Conservation (phyloP, 2,113 vertebrate species). For the Todiramphus chloris region DNA sequence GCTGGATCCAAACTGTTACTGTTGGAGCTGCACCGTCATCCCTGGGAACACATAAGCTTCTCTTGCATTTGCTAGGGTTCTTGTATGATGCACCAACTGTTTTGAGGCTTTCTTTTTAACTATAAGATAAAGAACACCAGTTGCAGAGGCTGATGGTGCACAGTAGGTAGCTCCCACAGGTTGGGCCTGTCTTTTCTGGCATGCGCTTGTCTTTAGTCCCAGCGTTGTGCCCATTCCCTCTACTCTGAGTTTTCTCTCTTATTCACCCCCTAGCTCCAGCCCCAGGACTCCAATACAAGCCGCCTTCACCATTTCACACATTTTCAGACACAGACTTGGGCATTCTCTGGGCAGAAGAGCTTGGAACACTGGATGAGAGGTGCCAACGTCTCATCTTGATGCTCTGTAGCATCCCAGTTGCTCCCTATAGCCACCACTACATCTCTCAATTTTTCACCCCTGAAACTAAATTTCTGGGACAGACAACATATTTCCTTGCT, state of each 20-base stretch:
- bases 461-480: neutral
- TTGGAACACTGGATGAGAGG: neutral
- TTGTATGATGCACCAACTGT: no score
- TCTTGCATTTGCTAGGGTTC: neutral
- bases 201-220: neutral
- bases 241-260: neutral
- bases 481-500: neutral
- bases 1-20: neutral
- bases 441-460: neutral
- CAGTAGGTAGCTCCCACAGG: accelerated
- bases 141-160: neutral
- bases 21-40: neutral
- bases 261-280: neutral
- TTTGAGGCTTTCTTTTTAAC: neutral
- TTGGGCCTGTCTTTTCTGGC: neutral
- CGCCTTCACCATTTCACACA: neutral
- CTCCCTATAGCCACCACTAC: neutral
- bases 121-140: neutral
- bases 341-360: neutral
- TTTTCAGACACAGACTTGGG: neutral
- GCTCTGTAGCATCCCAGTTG: neutral
- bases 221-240: neutral
- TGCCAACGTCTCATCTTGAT: neutral
- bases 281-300: neutral
- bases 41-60: neutral